Conservation (phyloP, 2,888 invertebrate genomes). For the Mythimna lalbum region DNA sequence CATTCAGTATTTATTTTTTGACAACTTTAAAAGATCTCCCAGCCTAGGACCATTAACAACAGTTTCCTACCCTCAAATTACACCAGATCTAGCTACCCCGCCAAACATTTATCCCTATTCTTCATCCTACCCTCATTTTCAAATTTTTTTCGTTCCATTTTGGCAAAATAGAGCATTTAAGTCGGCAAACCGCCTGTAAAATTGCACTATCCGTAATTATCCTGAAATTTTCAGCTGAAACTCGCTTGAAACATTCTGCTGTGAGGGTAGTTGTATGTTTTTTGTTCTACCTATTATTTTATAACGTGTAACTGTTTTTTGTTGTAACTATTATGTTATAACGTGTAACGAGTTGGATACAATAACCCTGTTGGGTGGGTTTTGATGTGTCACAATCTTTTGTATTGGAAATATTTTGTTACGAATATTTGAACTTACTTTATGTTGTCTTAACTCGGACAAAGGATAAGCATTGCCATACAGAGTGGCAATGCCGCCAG, state of each 20-base stretch:
- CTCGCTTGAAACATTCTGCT: slow-evolving; percentile 20
- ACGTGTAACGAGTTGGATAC: slow-evolving; percentile 6
- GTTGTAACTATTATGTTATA: slow-evolving; percentile 2
- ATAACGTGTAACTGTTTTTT: slow-evolving; percentile 23
- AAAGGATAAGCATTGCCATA: no score
- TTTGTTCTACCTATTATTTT: slow-evolving; percentile 37
- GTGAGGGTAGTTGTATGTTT: slow-evolving; percentile 36
- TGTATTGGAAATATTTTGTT: neutral
- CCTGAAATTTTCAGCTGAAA: slow-evolving; percentile 68
- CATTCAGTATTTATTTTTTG: no score
- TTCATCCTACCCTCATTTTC: slow-evolving; percentile 39
- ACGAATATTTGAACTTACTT: no score
- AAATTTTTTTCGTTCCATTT: slow-evolving; percentile 64
- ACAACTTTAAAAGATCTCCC: neutral
- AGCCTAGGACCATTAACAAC: slow-evolving; percentile 4
- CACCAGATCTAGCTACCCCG: slow-evolving; percentile 15
- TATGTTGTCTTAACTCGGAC: no score
- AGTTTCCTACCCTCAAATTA: slow-evolving; percentile 39
- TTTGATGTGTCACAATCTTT: slow-evolving; percentile 4
- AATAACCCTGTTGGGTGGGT: slow-evolving; percentile 16
- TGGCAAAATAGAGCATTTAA: slow-evolving; percentile 75
- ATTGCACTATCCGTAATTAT: slow-evolving; percentile 83
- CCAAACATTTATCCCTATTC: slow-evolving; percentile 22
- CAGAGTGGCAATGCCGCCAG: no score
- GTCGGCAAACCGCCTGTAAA: slow-evolving; percentile 71